Conservation (phyloP, 1,140 invertebrate genomes). For the Gerris buenoi region DNA sequence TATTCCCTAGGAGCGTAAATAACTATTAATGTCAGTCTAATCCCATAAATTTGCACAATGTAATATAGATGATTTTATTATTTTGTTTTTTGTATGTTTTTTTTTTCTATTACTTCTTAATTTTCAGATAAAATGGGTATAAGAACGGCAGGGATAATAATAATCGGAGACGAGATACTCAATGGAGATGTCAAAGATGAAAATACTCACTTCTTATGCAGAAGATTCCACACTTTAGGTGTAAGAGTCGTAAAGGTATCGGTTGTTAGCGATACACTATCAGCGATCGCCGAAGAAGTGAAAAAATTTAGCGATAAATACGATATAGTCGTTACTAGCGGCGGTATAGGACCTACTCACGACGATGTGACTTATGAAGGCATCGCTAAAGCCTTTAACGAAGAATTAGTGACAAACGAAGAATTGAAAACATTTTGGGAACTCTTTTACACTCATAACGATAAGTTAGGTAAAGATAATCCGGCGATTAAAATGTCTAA, state of each 20-base stretch:
- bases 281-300: constrained; percentile 53
- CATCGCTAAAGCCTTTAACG: constrained; percentile 53
- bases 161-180: constrained; percentile 76
- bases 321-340: constrained; percentile 56
- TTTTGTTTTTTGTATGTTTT: too few species aligned
- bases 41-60: too few species aligned
- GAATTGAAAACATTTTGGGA: constrained; percentile 42
- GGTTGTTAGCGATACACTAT: constrained; percentile 51
- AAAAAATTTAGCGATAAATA: constrained; percentile 42
- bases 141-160: constrained; percentile 34
- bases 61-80: too few species aligned
- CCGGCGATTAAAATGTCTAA: constrained; percentile 14
- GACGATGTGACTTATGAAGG: constrained; percentile 72
- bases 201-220: constrained; percentile 53
- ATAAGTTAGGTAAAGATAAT: constrained; percentile 3
- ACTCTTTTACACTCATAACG: constrained; percentile 28
- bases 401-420: constrained; percentile 39
- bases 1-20: too few species aligned
- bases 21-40: too few species aligned
- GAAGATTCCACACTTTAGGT: constrained; percentile 46
- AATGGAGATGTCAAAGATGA: constrained; percentile 61
- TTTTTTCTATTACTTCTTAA: too few species aligned
- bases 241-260: constrained; percentile 52
- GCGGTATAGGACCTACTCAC: constrained; percentile 66
- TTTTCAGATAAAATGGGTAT: neutral